phyloP scores from a whole-genome alignment of 2,797 vertebrate species.

The Falco rusticolus region DNA sequence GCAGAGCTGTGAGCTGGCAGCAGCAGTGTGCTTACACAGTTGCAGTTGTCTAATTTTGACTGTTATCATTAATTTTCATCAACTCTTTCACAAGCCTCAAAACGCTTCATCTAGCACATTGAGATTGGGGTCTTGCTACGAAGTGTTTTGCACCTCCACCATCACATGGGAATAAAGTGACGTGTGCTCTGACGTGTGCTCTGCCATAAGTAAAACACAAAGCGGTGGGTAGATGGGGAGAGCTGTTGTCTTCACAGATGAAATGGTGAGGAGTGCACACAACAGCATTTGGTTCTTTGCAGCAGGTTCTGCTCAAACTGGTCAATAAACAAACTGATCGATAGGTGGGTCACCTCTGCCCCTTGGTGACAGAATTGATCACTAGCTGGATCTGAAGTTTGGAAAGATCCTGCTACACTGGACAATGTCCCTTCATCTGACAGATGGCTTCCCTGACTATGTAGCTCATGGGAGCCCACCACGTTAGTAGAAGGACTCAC shows the following conservation, averaged over 20 bases:
- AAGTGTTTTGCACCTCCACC: background rate
- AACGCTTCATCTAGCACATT: background rate
- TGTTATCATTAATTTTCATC: background rate
- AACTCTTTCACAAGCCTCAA: background rate
- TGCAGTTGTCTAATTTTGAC: background rate
- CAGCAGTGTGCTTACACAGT: background rate
- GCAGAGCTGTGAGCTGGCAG: background rate
- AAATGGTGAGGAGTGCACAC: background rate
- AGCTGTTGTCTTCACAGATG: background rate
- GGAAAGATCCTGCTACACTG: background rate
- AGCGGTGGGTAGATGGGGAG: background rate
- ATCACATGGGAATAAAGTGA: accelerated
- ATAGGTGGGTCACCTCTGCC: accelerated
- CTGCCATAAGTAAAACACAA: background rate
- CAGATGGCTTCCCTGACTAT: background rate
- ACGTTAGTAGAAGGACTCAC: background rate
- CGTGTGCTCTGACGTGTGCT: background rate
- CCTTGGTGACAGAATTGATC: background rate
- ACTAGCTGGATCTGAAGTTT: background rate
- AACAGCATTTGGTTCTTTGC: background rate
- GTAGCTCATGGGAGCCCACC: accelerated
- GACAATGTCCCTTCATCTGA: background rate
- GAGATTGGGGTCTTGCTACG: background rate
- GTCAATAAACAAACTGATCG: background rate
- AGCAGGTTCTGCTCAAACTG: background rate